Evolutionary conservation across 2,113 vertebrate species (phyloP).

Genomic region (Sapajus apella): DNA sequence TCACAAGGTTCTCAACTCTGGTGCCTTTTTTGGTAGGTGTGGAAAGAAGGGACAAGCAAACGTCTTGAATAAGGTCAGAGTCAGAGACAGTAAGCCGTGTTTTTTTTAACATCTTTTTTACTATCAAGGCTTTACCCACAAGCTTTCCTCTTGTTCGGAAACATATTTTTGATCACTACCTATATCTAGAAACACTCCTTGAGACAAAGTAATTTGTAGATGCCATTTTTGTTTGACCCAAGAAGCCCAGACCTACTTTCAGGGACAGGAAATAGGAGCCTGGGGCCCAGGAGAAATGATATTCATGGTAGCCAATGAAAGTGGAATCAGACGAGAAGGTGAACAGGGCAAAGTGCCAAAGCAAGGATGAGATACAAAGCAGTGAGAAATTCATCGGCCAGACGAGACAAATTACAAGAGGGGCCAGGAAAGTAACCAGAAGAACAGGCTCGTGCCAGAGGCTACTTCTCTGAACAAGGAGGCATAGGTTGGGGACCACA

Average conservation of each 20-base stretch:
- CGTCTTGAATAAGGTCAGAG: conserved; percentile 29
- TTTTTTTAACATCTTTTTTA: neutral
- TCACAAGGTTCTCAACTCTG: conserved; percentile 61
- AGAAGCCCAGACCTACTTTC: conserved; percentile 49
- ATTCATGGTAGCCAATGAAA: neutral
- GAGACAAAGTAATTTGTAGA: conserved; percentile 41
- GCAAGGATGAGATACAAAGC: neutral
- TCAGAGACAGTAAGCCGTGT: neutral
- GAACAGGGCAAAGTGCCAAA: neutral
- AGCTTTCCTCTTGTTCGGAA: conserved; percentile 31
- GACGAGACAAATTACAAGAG: neutral
- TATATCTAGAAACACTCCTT: conserved; percentile 37
- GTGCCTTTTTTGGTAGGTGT: conserved; percentile 36
- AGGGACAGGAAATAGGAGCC: conserved; percentile 17
- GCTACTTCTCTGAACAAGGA: neutral
- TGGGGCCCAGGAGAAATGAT: neutral
- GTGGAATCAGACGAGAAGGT: neutral
- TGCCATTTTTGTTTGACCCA: conserved; percentile 57
- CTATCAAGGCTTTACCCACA: neutral
- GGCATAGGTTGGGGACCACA: neutral
- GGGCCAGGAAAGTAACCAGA: neutral
- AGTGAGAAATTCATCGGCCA: neutral
- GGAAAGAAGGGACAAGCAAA: conserved; percentile 49
- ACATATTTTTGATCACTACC: conserved; percentile 22
- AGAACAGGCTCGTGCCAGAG: neutral